Evolutionary conservation across 1,140 invertebrate species (phyloP), one percentile per base, ranked within the genome.

Genomic region (Stegodyphus mimosarum): DNA sequence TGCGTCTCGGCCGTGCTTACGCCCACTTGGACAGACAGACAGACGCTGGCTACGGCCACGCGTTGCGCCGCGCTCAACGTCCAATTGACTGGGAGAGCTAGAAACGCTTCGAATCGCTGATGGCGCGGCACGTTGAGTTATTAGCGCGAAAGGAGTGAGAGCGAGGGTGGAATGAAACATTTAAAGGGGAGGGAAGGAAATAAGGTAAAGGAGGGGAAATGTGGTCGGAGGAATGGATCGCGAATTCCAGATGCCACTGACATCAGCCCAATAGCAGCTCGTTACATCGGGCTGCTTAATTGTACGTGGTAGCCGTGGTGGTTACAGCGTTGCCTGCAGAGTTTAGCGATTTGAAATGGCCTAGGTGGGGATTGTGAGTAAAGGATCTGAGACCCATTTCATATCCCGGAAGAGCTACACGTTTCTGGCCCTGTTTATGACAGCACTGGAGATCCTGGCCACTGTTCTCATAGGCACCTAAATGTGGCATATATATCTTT

Each of bases 241-340:
- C 49, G 76, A 78, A 78, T 78, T 69, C 76, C 76, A 78, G 76
- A 78, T 78, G 76, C 64, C 66, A 33, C 60, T 78, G 76, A 78
- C 76, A 78, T 78, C 64, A 78, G 76, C 50, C 76, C 76, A 78
- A 78, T 78, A 67, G 76, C 76, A 49, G 76, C 76, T 78, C 66
- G 76, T 78, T 78, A 69, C 76, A 78, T 13, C 5, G 18, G 76
- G 76, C 64, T 69, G 76, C 76, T 69, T 78, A 78, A 78, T 78
- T 78, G 76, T 78, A 78, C 76, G 49, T 52, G 76, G 76, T 67
- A 69, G 50, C 50, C 76, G 53, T 64, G 33, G 76, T 50, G 76
- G 76, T 78, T 78, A 66, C 76, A 78, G 33, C 64, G 69, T 78
- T 78, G 76, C 76, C 60, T 78, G 50, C 76, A 69, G 76, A 78